phyloP scores from a whole-genome alignment of 92 coral and sea anemone genomes.

The Zoanthus sociatus region DNA sequence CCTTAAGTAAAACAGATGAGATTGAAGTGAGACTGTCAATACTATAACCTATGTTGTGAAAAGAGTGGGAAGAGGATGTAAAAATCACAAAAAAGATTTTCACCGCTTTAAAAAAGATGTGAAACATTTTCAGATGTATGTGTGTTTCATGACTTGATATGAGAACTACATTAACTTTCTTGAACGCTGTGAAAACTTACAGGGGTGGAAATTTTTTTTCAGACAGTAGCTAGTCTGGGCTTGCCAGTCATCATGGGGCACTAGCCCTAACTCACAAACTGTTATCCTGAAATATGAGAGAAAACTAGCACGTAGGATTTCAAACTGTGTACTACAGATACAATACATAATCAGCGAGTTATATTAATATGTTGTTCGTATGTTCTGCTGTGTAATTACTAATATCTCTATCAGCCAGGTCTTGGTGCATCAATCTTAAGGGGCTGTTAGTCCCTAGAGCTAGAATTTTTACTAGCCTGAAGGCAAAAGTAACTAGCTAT shows the following conservation, averaged over 20 bases:
- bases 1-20: conserved; percentile 1
- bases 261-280: conserved; percentile 16
- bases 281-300: conserved; percentile 15
- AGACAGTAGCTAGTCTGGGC: conserved; percentile 17
- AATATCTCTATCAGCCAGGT: background rate
- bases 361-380: background rate
- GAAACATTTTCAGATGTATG: background rate
- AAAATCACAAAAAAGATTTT: background rate
- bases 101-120: conserved; percentile 4
- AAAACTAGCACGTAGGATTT: background rate
- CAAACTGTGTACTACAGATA: conserved; percentile 7
- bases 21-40: conserved; percentile 10
- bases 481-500: background rate
- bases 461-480: conserved; percentile 3
- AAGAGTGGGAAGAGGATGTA: background rate
- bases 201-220: conserved; percentile 13
- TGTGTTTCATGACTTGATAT: conserved; percentile 6
- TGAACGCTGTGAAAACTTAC: conserved; percentile 17
- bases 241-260: conserved; percentile 16
- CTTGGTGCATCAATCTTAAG: conserved; percentile 6
- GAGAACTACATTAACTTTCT: conserved; percentile 16
- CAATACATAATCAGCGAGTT: conserved; percentile 10
- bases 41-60: background rate
- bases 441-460: background rate
- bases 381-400: background rate